phyloP scores from a whole-genome alignment of 1,140 invertebrate genomes.

The Trachymyrmex cornetzi region DNA sequence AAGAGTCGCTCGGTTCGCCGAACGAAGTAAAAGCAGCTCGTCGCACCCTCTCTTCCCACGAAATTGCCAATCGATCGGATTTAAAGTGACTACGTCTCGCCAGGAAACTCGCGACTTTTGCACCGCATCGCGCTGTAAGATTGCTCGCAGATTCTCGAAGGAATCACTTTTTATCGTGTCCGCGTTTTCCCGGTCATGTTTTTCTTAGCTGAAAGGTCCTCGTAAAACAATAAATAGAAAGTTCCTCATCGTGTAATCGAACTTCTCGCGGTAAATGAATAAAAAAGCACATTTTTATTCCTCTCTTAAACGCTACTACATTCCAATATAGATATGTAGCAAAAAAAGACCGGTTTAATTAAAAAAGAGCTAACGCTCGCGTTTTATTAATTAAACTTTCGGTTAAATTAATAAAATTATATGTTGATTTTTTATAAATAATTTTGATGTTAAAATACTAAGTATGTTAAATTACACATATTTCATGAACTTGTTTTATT shows the following conservation, averaged over 20 bases:
- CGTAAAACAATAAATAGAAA: neutral
- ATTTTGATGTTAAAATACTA: neutral
- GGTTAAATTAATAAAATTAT: neutral
- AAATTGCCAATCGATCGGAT: constrained; percentile 62
- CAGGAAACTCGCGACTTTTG: constrained; percentile 25
- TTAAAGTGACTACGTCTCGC: constrained; percentile 26
- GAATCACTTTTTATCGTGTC: neutral
- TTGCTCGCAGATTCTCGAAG: constrained; percentile 31
- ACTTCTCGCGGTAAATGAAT: neutral
- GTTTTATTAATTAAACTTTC: neutral
- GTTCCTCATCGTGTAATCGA: neutral
- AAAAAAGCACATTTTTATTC: constrained; percentile 6
- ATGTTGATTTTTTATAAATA: neutral
- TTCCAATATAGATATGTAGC: neutral
- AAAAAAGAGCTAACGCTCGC: neutral
- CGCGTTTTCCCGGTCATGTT: neutral
- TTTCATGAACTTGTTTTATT: neutral
- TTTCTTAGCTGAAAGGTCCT: neutral
- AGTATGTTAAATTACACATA: neutral
- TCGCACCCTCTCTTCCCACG: neutral
- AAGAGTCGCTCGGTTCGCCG: constrained; percentile 14
- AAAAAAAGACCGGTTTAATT: neutral
- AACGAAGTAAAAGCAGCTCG: neutral
- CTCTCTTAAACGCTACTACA: neutral
- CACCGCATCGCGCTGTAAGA: neutral